Evolutionary conservation across 2,888 invertebrate species (phyloP), one percentile per base, ranked within the genome.

Genomic region (Amblyteles armatorius): DNA sequence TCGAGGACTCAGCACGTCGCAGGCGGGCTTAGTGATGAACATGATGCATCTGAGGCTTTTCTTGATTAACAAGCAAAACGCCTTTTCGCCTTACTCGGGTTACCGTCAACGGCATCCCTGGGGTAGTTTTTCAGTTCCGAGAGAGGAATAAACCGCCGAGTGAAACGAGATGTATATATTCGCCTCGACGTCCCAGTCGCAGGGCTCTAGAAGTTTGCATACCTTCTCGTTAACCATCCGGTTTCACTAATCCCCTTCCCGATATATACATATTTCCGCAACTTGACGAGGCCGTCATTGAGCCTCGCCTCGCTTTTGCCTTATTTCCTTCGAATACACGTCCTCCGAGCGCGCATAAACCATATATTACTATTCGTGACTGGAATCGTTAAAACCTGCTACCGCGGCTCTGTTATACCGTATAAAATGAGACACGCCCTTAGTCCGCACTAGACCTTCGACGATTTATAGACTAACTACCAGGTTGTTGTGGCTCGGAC

Each of bases 401-500:
- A 11, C 44, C 3, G 36, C 36, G 13, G 33, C 16, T 7, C 52
- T 55, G 60, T 74, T 33, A 63, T 57, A 48, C 13, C 5, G 36
- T 33, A 74, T 50, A 63, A 83, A 73, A 74, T 52, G 73, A 79
- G 79, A 74, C 83, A 63, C 83, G 67, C 78, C 83, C 63, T 44
- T 33, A 33, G 40, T 19, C 67, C 5, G 36, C 67, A 9, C 67
- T 16, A 16, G 6, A 29, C 63, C 22, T 16, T 67, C 36, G 26
- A 50, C 52, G 52, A 67, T 77, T 77, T 55, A 77, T 65, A 19
- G 67, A 67, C 50, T 67, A 77, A 77, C 55, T 9, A 65, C 33
- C 40, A 69, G 63, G 57, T 33, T 13, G 2, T 60, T 52, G 16
- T 52, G 50, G 36, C 26, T 63, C 65, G 26, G 55, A 16, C 3